Percentiles rank a stretch among this genome's conserved stretches.
These are phyloP conservation scores for Cephus spinipes DNA, from an alignment of 2,888 invertebrate genomes.

Conservation along the genomic window DNA sequence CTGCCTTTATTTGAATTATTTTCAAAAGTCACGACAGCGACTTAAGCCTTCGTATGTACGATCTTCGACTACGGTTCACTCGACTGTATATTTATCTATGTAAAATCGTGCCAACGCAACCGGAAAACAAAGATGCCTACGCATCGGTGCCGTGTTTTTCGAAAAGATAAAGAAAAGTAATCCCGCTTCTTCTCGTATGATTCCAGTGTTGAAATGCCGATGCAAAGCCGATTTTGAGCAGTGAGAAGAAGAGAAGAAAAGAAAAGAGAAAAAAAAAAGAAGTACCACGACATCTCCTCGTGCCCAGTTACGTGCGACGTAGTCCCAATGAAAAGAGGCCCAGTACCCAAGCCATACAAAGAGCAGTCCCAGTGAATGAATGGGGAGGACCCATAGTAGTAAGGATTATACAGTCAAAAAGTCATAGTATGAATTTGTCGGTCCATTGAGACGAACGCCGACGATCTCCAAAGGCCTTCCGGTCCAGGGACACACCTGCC, in stretches of 20 bases:
- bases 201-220: neutral
- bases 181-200: neutral
- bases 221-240: neutral
- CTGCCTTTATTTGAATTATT: neutral
- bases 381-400: constrained; percentile 19
- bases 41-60: neutral
- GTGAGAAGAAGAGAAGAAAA: neutral
- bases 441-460: constrained; percentile 58
- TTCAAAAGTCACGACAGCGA: neutral
- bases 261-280: constrained; percentile 4
- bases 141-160: neutral
- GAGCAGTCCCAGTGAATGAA: constrained; percentile 1
- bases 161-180: neutral
- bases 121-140: neutral
- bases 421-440: constrained; percentile 65
- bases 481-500: constrained; percentile 62
- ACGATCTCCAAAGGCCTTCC: constrained; percentile 61
- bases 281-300: constrained; percentile 10
- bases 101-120: constrained; percentile 33
- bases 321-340: constrained; percentile 41
- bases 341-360: constrained; percentile 15
- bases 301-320: neutral
- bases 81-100: constrained; percentile 46
- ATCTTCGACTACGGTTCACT: neutral
- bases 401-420: constrained; percentile 64